Base-by-base conservation (phyloP, 64 coral and sea anemone genomes). In the Montipora capricornis region DNA sequence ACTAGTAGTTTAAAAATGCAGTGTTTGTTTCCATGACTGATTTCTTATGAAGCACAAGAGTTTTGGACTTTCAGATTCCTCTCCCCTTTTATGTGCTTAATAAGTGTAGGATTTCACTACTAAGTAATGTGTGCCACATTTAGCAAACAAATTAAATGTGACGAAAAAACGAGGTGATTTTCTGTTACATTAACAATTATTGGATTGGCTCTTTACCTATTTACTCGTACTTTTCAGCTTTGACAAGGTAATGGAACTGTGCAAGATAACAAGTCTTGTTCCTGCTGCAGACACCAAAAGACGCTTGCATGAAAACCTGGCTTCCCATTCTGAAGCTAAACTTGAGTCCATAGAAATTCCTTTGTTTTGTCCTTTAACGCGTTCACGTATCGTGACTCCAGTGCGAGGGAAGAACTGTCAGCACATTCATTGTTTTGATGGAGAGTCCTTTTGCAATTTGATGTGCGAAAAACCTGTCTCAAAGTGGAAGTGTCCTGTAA, bases 401-500 rank as follows among this genome's bases (percentile, higher is more conserved):
- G 62, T 73, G 66, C 62, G 82, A 71, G 82, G 82, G n/a, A 86
- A 68, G 82, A 86, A 86, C 45, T 86, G 82, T 47, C 16, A 19
- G 11, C 82, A 86, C 29, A 49, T 86, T 14, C 44, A 19, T 19
- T 86, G 82, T 49, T 86, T 86, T 50, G 82, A 86, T 71, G 82
- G 82, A 49, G 82, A 70, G 13, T 12, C 82, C 19, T 86, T 49
- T 71, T 68, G 66, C 9, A 68, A 49, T 46, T 22, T 86, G 44
- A 86, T 86, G 82, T 86, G 82, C 64, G 66, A 86, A 44, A 86
- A 86, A 49, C 61, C 46, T 5, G 7, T 70, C 49, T 16, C 66
- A 67, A 86, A 86, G 45, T 86, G 82, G 82, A 86, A 86, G 12
- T 86, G 82, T 45, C 82, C 82, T 50, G 82, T 86, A 71, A 86